Percentiles rank a stretch among this genome's conserved stretches.
Conservation (phyloP, 2,113 vertebrate species). For the Numenius arquata region DNA sequence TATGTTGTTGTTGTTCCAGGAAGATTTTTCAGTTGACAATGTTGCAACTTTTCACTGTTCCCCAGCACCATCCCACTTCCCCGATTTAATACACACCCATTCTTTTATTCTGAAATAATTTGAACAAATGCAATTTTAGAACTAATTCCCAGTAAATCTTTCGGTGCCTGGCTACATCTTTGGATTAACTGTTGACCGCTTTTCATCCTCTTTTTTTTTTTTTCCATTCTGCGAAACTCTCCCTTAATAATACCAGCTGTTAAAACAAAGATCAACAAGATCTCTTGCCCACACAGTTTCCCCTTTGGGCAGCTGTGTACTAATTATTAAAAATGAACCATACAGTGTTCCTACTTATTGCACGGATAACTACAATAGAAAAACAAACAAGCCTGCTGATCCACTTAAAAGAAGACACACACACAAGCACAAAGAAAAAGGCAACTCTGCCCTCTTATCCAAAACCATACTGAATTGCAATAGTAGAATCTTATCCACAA, state of each 20-base stretch:
- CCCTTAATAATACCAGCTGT: conserved; percentile 55
- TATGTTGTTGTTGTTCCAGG: background rate
- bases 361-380: background rate
- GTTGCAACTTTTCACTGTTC: conserved; percentile 27
- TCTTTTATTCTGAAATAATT: background rate
- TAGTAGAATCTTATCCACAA: background rate
- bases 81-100: background rate
- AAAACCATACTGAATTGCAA: background rate
- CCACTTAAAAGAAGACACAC: background rate
- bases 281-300: background rate
- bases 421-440: background rate
- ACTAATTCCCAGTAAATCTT: conserved; percentile 43
- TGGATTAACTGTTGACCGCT: conserved; percentile 42
- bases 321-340: conserved; percentile 50
- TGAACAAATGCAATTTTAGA: conserved; percentile 24
- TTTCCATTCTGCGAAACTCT: background rate
- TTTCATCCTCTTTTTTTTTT: background rate
- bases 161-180: conserved; percentile 1
- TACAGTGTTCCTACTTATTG: background rate
- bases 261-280: conserved; percentile 47
- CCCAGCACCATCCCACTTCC: background rate
- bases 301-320: conserved; percentile 32
- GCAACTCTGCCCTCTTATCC: background rate
- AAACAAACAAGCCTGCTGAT: background rate
- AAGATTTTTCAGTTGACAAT: conserved; percentile 17